Conservation (phyloP, 1,140 invertebrate genomes). For the Epicauta chinensis region DNA sequence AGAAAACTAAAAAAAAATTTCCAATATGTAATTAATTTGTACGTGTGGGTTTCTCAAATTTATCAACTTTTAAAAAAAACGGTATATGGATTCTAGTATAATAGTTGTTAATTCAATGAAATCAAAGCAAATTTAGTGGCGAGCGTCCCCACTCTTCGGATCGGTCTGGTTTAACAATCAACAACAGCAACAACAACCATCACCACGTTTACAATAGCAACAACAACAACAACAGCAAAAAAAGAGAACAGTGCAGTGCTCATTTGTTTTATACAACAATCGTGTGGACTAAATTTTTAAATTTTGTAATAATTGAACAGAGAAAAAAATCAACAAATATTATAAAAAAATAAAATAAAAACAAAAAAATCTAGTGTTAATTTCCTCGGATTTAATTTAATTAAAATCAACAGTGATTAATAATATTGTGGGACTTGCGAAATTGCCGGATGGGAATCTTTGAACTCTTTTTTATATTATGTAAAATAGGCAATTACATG, state of each 20-base stretch:
- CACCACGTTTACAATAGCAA: background rate
- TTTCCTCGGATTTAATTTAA: too few species aligned
- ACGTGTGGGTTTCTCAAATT: conserved; percentile 22
- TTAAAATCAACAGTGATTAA: too few species aligned
- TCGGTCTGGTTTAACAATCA: conserved; percentile 33
- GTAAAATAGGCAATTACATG: too few species aligned
- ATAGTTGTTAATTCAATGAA: conserved; percentile 32
- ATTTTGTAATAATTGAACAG: conserved; percentile 3
- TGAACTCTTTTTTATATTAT: too few species aligned
- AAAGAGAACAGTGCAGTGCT: conserved; percentile 33
- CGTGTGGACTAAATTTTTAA: conserved; percentile 27
- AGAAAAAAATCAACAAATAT: background rate
- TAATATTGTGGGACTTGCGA: too few species aligned
- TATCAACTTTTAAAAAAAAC: conserved; percentile 18
- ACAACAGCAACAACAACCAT: background rate
- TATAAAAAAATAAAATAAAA: conserved; percentile 4
- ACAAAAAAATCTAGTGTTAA: conserved; percentile 20
- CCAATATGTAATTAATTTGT: conserved; percentile 19
- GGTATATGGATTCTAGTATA: conserved; percentile 42
- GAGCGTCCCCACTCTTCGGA: conserved; percentile 41
- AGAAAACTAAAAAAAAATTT: conserved; percentile 22
- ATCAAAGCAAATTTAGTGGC: conserved; percentile 30
- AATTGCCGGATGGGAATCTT: too few species aligned
- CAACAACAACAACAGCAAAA: conserved; percentile 11
- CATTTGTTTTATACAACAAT: conserved; percentile 29